Evolutionary conservation across 2,888 invertebrate genomes (phyloP).

Genomic region (Salpingus planirostris): DNA sequence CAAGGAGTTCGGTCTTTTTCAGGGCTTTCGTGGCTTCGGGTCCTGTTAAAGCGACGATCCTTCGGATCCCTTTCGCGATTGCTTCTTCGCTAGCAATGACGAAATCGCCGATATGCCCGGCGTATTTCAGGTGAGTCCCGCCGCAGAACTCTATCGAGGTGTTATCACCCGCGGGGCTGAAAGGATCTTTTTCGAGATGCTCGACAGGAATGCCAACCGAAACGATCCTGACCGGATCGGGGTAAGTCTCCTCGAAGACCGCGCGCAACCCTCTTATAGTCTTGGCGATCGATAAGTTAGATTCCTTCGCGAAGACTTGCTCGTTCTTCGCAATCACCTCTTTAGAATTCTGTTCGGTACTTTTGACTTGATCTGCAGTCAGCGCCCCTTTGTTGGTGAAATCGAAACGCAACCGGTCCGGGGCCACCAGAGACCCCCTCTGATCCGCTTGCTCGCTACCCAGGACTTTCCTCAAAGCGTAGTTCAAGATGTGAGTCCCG

Average conservation of each 20-base stretch:
- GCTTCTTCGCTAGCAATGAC: slow-evolving; percentile 97
- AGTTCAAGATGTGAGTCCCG: slow-evolving; percentile 95
- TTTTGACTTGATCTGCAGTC: slow-evolving; percentile 78
- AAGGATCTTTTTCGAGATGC: slow-evolving; percentile 77
- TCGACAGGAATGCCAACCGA: slow-evolving; percentile 91
- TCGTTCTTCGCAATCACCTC: slow-evolving; percentile 47
- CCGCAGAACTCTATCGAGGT: slow-evolving; percentile 99
- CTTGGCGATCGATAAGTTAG: slow-evolving; percentile 77
- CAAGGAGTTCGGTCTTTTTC: slow-evolving; percentile 68
- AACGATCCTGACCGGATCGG: slow-evolving; percentile 90
- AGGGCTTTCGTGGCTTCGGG: slow-evolving; percentile 84
- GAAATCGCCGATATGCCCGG: slow-evolving; percentile 91
- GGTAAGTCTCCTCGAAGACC: slow-evolving; percentile 98
- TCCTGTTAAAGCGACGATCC: slow-evolving; percentile 95
- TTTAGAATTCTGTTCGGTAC: slow-evolving; percentile 72
- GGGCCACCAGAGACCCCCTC: slow-evolving; percentile 93
- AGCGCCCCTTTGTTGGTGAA: slow-evolving; percentile 92
- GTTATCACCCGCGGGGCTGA: slow-evolving; percentile 63
- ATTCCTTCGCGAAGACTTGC: slow-evolving; percentile 78
- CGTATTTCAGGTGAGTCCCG: slow-evolving; percentile 87
- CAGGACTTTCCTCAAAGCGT: slow-evolving; percentile 81
- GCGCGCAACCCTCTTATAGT: slow-evolving; percentile 87
- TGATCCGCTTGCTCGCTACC: slow-evolving; percentile 91
- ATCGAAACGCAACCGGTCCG: slow-evolving; percentile 94
- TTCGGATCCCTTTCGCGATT: slow-evolving; percentile 92